Evolutionary conservation across 1,140 invertebrate species (phyloP).

Genomic region (Drosophila suzukii): DNA sequence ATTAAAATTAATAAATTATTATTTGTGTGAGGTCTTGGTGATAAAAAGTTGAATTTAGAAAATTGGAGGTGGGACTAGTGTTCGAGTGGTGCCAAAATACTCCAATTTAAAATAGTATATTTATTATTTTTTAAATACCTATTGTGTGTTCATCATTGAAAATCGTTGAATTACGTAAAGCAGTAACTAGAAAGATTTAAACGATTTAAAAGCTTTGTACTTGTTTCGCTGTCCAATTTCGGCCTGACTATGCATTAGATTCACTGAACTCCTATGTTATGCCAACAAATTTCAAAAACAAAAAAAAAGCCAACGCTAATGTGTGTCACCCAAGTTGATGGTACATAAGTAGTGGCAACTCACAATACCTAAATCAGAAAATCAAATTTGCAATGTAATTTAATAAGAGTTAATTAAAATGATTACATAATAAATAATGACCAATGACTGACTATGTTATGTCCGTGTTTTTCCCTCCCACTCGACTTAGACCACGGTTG

Average conservation of each 20-base stretch:
- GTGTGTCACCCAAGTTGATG: neutral
- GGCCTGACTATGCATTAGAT: neutral
- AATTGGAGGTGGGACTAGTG: too few relatives aligned
- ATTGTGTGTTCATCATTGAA: too few relatives aligned
- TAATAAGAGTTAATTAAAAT: slow-evolving; percentile 72
- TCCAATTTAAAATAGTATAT: too few relatives aligned
- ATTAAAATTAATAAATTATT: too few relatives aligned
- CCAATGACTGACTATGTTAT: slow-evolving; percentile 39
- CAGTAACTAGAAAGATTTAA: too few relatives aligned
- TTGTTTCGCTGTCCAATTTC: neutral
- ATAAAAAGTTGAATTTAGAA: too few relatives aligned
- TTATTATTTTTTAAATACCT: too few relatives aligned
- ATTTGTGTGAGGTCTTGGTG: too few relatives aligned
- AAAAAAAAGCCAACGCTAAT: slow-evolving; percentile 3
- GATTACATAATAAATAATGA: slow-evolving; percentile 71
- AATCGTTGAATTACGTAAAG: too few relatives aligned
- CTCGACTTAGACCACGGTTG: neutral
- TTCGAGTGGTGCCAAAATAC: too few relatives aligned
- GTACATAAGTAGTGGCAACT: slow-evolving; percentile 14
- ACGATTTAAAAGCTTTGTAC: too few relatives aligned
- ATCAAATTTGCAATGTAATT: slow-evolving; percentile 57
- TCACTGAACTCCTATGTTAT: neutral
- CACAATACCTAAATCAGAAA: slow-evolving; percentile 33
- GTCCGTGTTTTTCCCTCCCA: neutral
- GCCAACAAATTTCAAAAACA: slow-evolving; percentile 1